Conservation (phyloP, 1,140 invertebrate genomes). For the Lycorma delicatula region DNA sequence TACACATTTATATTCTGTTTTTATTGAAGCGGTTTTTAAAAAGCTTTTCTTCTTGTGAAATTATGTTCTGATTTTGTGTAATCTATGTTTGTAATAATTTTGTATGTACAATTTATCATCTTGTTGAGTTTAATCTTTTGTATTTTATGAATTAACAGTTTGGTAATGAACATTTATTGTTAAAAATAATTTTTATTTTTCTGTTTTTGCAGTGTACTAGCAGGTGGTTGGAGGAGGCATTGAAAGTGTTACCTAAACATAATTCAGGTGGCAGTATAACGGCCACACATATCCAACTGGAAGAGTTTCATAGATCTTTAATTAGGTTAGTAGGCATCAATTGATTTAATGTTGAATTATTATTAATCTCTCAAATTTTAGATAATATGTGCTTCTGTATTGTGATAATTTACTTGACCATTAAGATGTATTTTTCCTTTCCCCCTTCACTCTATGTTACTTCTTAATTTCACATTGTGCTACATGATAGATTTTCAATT, state of each 20-base stretch:
- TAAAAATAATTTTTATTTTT: constrained; percentile 25
- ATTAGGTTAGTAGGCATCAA: constrained; percentile 47
- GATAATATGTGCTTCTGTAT: neutral
- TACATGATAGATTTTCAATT: neutral
- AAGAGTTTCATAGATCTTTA: constrained; percentile 71
- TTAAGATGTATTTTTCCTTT: constrained; percentile 6
- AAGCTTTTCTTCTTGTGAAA: neutral
- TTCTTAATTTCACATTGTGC: neutral
- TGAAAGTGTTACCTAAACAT: constrained; percentile 66
- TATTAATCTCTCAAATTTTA: constrained; percentile 16
- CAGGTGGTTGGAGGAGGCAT: constrained; percentile 62
- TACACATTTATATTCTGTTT: neutral
- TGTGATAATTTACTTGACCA: neutral
- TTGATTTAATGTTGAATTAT: constrained; percentile 10
- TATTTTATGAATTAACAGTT: neutral
- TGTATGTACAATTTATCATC: neutral
- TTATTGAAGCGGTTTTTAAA: neutral
- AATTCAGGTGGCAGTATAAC: constrained; percentile 62
- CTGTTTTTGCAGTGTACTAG: constrained; percentile 43
- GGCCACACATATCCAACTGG: constrained; percentile 72
- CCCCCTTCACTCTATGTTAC: neutral
- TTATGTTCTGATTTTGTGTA: neutral
- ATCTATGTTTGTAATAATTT: constrained; percentile 7
- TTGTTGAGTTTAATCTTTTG: constrained; percentile 9
- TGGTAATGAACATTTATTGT: constrained; percentile 10